A percentile compares a stretch with the other conserved stretches of the same genome.
Evolutionary conservation across 1,140 invertebrate species (phyloP).

Genomic region (Apis florea): DNA sequence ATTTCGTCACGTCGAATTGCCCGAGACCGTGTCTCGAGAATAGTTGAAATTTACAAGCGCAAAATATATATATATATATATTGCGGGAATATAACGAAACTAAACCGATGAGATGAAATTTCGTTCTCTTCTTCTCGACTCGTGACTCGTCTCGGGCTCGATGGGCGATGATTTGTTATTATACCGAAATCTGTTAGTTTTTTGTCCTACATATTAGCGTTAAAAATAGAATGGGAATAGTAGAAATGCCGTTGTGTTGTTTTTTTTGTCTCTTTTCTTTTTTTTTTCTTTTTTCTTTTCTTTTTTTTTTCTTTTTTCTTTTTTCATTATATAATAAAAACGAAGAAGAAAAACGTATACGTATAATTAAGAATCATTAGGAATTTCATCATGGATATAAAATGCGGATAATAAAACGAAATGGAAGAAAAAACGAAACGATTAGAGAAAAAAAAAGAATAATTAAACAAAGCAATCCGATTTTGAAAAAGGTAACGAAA

Average conservation of each 20-base stretch:
- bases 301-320: not conserved
- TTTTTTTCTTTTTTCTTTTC: conserved; percentile 12
- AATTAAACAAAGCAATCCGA: conserved; percentile 1
- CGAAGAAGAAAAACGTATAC: conserved; percentile 19
- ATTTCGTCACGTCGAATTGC: conserved; percentile 58
- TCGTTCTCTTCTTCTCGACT: not conserved
- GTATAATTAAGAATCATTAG: not conserved
- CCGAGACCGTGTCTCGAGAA: conserved; percentile 18
- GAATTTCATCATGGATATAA: conserved; percentile 9
- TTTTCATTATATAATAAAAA: conserved; percentile 19
- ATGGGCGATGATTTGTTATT: conserved; percentile 74
- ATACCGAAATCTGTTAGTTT: conserved; percentile 78
- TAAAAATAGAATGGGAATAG: conserved; percentile 69
- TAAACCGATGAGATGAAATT: not conserved
- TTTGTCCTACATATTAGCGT: conserved; percentile 76
- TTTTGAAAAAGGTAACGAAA: not conserved
- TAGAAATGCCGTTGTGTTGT: conserved; percentile 74
- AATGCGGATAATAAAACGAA: not conserved
- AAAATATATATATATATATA: too few relatives aligned
- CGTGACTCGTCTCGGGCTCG: conserved; percentile 31
- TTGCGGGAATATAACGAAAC: not conserved
- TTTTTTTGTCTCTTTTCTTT: conserved; percentile 62
- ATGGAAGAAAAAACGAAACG: not conserved
- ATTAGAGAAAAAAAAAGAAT: conserved; percentile 13
- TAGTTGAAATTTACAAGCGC: not conserved